Percentiles rank a stretch among this genome's conserved stretches.
Evolutionary conservation across 2,113 vertebrate species (phyloP).

Genomic region (Crotophaga sulcirostris): DNA sequence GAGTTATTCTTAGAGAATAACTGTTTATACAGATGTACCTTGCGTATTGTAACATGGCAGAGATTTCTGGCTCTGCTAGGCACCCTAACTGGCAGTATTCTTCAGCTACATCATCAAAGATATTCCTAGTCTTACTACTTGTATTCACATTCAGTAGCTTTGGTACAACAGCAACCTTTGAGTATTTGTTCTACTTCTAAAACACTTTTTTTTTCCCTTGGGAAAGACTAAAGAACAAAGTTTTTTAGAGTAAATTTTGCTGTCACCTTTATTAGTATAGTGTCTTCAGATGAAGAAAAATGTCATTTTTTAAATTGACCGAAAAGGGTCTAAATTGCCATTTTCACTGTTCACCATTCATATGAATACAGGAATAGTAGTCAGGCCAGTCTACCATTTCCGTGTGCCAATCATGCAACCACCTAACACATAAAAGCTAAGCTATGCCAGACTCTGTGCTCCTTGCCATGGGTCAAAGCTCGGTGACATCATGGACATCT

Average conservation of each 20-base stretch:
- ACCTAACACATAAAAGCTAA: too few relatives aligned
- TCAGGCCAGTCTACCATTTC: too few relatives aligned
- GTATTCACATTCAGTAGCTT: neutral
- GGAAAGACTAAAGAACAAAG: neutral
- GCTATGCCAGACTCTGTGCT: too few relatives aligned
- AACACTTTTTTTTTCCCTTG: accelerated
- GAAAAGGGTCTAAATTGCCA: neutral
- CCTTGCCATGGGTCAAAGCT: too few relatives aligned
- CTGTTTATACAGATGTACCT: neutral
- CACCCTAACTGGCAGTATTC: neutral
- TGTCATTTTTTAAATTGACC: neutral
- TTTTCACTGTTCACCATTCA: too few relatives aligned
- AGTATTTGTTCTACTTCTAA: neutral
- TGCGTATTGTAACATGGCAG: neutral
- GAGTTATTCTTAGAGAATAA: neutral
- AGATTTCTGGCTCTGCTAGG: neutral
- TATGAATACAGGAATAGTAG: too few relatives aligned
- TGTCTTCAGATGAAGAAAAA: neutral
- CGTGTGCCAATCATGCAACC: too few relatives aligned
- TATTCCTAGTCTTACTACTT: neutral
- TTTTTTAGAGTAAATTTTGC: neutral
- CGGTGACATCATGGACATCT: too few relatives aligned
- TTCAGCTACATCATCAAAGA: neutral
- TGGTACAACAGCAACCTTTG: neutral
- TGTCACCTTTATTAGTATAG: neutral